These are phyloP conservation scores for Gymnocypris eckloni DNA, from an alignment of 2,797 vertebrate genomes.

Conservation along the genomic window DNA sequence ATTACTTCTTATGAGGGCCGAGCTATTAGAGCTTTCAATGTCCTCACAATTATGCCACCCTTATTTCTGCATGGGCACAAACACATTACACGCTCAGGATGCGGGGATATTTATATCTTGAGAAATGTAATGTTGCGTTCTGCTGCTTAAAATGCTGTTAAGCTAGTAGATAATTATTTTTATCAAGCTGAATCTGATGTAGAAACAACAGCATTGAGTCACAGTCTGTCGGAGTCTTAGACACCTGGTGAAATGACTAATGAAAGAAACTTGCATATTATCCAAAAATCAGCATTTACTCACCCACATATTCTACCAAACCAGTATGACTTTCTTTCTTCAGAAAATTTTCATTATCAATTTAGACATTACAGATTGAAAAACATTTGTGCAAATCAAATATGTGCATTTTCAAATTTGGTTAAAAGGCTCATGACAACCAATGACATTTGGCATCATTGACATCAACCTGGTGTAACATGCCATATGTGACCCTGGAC, in stretches of 20 bases:
- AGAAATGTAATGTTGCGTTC: conserved; percentile 4
- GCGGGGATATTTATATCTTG: conserved; percentile 44
- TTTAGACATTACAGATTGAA: background rate
- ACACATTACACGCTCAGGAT: conserved; percentile 39
- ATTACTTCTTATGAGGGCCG: conserved; percentile 54
- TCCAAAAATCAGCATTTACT: background rate
- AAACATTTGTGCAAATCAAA: background rate
- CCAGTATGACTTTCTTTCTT: background rate
- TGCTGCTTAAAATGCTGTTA: conserved; percentile 29
- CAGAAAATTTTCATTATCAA: background rate
- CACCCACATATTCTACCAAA: background rate
- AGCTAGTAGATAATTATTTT: conserved; percentile 10
- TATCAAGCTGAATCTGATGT: conserved; percentile 12
- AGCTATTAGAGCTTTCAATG: conserved; percentile 57
- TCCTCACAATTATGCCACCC: conserved; percentile 49
- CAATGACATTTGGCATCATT: background rate
- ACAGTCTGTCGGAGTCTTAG: background rate
- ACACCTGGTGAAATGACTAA: conserved; percentile 3
- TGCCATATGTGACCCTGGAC: background rate
- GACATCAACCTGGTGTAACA: background rate
- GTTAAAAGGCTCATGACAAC: background rate
- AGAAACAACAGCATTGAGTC: background rate
- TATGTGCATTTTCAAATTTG: background rate
- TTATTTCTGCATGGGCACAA: conserved; percentile 40
- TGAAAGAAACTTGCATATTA: background rate